A percentile compares a stretch with the other conserved stretches of the same genome.
Conservation (phyloP, 2,113 vertebrate genomes). For the Chroicocephalus ridibundus region DNA sequence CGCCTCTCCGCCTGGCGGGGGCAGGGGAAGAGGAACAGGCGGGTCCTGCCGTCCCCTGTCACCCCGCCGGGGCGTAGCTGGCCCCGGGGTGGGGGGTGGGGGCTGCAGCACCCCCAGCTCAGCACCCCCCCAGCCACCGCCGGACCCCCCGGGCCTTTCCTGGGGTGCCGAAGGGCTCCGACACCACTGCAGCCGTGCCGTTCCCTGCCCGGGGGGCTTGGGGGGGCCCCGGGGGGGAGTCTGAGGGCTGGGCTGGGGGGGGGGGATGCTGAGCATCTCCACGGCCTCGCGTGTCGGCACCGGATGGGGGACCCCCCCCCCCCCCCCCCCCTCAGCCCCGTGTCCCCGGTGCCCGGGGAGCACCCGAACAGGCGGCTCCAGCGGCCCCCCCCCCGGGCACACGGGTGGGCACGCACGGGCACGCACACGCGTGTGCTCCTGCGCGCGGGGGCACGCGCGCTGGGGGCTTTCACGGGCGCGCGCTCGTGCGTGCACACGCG, state of each 20-base stretch:
- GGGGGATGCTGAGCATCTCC: not conserved
- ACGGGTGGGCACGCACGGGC: not conserved
- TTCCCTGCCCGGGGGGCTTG: not conserved
- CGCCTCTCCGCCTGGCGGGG: not conserved
- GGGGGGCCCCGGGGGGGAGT: not conserved
- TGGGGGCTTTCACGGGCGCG: not conserved
- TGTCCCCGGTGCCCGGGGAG: not conserved
- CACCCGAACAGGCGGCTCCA: not conserved
- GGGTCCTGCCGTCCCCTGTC: not conserved
- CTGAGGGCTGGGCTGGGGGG: no score
- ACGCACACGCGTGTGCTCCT: not conserved
- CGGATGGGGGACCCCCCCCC: no score
- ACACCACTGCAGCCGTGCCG: not conserved
- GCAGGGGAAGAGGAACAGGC: constrained; percentile 51
- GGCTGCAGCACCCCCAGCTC: not conserved
- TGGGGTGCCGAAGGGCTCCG: not conserved
- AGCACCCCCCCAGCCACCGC: fast-evolving
- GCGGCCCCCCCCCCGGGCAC: not conserved
- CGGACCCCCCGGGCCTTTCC: fast-evolving
- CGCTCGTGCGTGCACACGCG: fast-evolving
- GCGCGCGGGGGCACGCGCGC: not conserved
- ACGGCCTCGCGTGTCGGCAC: not conserved
- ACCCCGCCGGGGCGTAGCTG: not conserved
- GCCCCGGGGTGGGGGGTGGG: not conserved
- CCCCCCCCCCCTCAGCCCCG: no score